Percentiles rank a stretch among this genome's conserved stretches.
phyloP scores from a whole-genome alignment of 1,140 invertebrate species.

The Thalassaphorura encarpata region DNA sequence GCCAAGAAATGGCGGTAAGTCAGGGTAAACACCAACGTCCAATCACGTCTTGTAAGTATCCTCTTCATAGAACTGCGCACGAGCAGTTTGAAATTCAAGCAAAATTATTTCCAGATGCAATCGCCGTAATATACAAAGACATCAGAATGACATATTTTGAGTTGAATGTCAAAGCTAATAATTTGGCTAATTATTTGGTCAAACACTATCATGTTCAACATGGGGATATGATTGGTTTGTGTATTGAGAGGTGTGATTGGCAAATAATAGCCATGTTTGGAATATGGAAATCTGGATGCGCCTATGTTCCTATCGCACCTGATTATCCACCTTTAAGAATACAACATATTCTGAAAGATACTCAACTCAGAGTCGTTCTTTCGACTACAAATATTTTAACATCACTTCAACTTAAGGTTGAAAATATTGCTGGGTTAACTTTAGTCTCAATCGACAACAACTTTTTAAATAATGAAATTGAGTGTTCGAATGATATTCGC shows the following conservation, averaged over 20 bases:
- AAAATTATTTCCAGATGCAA: not conserved
- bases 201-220: not conserved
- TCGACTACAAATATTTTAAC: not conserved
- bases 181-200: not conserved
- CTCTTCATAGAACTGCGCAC: no score
- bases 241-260: not conserved
- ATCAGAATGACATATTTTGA: not conserved
- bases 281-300: conserved; percentile 10
- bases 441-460: no score
- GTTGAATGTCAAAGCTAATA: conserved; percentile 5
- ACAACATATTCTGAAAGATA: not conserved
- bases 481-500: no score
- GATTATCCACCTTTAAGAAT: not conserved
- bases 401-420: no score
- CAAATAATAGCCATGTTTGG: not conserved
- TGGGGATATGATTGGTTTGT: conserved; percentile 6
- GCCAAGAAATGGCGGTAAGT: no score
- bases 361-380: not conserved
- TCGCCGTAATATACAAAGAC: conserved; percentile 4
- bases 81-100: no score
- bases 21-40: no score
- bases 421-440: no score
- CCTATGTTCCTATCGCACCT: conserved; percentile 2
- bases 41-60: no score
- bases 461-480: no score